Evolutionary conservation across 1,140 invertebrate genomes (phyloP).

Genomic region (Leptopilina boulardi): DNA sequence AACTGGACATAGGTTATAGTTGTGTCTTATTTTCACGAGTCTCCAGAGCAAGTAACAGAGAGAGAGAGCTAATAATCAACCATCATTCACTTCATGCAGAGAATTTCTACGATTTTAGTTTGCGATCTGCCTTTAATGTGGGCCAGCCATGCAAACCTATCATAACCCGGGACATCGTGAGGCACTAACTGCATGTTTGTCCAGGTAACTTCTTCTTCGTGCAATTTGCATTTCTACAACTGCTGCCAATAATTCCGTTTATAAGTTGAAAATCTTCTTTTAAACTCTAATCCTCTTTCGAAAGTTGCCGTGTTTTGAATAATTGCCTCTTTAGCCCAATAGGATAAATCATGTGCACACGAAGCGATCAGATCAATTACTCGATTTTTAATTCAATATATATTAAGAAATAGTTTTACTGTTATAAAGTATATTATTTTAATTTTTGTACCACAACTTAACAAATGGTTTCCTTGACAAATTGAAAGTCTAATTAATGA

Average conservation of each 20-base stretch:
- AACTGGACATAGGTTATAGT: constrained; percentile 24
- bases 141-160: constrained; percentile 72
- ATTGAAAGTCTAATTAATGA: too few relatives aligned
- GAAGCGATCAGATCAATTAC: background rate
- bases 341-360: background rate
- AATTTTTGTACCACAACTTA: too few relatives aligned
- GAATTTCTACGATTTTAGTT: constrained; percentile 64
- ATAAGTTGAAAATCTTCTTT: background rate
- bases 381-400: too few relatives aligned
- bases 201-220: constrained; percentile 57
- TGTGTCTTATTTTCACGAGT: background rate
- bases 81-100: constrained; percentile 48
- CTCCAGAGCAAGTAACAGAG: background rate
- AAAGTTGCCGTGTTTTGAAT: constrained; percentile 1
- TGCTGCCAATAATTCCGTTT: constrained; percentile 9
- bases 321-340: background rate
- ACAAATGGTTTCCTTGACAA: too few relatives aligned
- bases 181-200: constrained; percentile 64
- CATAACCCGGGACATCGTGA: constrained; percentile 70
- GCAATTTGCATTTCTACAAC: constrained; percentile 48
- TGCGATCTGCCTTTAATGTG: constrained; percentile 66
- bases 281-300: constrained; percentile 1
- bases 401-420: too few relatives aligned
- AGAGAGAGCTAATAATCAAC: background rate
- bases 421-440: too few relatives aligned